These are phyloP conservation scores for Ceuthmochares aereus DNA, from an alignment of 2,113 vertebrate genomes.

Conservation along the genomic window DNA sequence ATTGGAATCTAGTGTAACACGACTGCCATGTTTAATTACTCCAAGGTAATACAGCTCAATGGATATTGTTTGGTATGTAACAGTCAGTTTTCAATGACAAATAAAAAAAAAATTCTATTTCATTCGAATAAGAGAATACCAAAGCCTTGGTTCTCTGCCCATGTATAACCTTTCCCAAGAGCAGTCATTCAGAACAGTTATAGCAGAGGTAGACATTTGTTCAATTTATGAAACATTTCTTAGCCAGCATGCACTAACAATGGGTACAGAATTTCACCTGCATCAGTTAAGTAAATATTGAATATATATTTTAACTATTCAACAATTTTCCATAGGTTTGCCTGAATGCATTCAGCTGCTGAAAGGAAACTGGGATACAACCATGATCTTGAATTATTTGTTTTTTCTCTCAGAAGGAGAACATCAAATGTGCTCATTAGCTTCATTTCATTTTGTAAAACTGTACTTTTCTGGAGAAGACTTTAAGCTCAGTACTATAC, in stretches of 20 bases:
- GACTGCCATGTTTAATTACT: slow-evolving; percentile 65
- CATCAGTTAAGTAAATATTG: background rate
- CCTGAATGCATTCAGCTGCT: background rate
- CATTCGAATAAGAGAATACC: background rate
- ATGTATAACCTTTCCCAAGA: background rate
- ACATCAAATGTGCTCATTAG: background rate
- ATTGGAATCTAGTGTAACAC: slow-evolving; percentile 31
- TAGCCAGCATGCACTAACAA: background rate
- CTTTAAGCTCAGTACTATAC: background rate
- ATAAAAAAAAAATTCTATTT: background rate
- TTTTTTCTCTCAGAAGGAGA: background rate
- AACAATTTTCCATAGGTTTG: background rate
- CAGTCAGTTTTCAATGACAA: background rate
- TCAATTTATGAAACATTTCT: background rate
- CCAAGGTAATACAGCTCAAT: slow-evolving; percentile 7
- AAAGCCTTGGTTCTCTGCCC: background rate
- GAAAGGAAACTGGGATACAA: background rate
- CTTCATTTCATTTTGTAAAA: background rate
- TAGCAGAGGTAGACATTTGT: background rate
- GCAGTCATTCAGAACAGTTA: background rate
- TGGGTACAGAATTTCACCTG: background rate
- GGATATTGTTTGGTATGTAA: background rate
- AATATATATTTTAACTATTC: background rate
- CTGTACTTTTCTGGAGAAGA: background rate
- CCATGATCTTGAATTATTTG: background rate